phyloP scores from a whole-genome alignment of 2,797 vertebrate genomes.

The Lemur catta region DNA sequence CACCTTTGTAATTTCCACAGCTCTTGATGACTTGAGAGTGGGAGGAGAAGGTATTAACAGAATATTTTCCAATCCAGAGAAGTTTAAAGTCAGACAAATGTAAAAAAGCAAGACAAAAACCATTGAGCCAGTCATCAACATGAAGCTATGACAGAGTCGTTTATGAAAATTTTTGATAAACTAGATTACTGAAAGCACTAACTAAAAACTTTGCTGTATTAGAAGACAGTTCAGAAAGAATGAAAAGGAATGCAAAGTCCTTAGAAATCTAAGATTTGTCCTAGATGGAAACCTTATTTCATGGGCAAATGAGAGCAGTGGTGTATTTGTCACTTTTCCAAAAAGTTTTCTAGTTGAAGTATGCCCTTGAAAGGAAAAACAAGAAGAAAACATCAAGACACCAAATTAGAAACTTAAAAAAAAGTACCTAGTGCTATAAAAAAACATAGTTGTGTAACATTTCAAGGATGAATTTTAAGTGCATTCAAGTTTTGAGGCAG shows the following conservation, averaged over 20 bases:
- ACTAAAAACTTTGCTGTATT: not conserved
- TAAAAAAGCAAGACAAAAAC: not conserved
- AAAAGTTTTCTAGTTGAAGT: conserved; percentile 61
- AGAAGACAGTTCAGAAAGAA: not conserved
- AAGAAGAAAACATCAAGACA: conserved; percentile 64
- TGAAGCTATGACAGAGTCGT: not conserved
- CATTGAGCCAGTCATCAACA: not conserved
- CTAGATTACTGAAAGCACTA: not conserved
- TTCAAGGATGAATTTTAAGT: conserved; percentile 75
- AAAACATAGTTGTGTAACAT: conserved; percentile 67
- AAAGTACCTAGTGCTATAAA: conserved; percentile 49
- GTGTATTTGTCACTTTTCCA: not conserved
- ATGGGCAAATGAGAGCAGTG: not conserved
- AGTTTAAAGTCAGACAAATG: not conserved
- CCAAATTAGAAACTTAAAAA: conserved; percentile 69
- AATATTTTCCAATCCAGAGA: conserved; percentile 13
- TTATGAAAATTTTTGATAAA: conserved; percentile 1
- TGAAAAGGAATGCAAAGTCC: not conserved
- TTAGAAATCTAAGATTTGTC: not conserved
- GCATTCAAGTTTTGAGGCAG: conserved; percentile 59
- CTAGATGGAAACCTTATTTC: not conserved
- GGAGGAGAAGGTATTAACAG: not conserved
- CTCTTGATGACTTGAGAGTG: not conserved
- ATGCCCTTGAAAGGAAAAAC: conserved; percentile 64
- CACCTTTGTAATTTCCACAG: not conserved